Conservation (phyloP, 2,797 vertebrate species). For the Macropus fuliginosus region DNA sequence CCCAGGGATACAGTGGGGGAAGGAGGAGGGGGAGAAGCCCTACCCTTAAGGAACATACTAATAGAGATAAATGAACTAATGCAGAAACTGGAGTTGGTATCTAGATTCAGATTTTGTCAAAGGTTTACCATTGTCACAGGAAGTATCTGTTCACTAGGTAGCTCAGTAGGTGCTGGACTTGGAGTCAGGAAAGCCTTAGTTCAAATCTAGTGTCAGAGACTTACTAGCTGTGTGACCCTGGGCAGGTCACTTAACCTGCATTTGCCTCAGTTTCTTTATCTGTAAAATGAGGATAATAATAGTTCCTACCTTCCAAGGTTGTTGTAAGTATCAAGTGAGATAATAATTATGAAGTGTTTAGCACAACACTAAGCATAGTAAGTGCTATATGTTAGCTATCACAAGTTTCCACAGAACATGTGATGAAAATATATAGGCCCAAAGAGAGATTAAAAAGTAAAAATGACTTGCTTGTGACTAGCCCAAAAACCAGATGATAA, state of each 20-base stretch:
- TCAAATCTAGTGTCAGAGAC: not conserved
- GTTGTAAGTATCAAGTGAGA: not conserved
- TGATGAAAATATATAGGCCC: not conserved
- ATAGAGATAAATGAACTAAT: not conserved
- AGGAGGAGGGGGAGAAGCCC: not conserved
- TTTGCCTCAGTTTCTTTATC: not conserved
- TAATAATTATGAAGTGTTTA: not conserved
- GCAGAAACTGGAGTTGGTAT: not conserved
- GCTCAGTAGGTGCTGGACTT: not conserved
- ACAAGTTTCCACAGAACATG: not conserved
- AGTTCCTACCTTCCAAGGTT: not conserved
- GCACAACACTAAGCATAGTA: not conserved
- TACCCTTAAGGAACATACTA: not conserved
- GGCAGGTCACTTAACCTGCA: not conserved
- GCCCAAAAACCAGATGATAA: not conserved
- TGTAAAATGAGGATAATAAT: not conserved
- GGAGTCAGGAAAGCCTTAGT: not conserved
- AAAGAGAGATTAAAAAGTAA: not conserved
- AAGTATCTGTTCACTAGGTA: not conserved
- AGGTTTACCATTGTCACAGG: not conserved
- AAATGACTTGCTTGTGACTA: not conserved
- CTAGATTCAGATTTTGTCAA: not conserved
- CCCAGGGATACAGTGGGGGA: fast-evolving
- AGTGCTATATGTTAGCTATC: not conserved
- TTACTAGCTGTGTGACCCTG: not conserved